These are phyloP conservation scores for Bedellia somnulentella DNA, from an alignment of 2,888 invertebrate genomes.

Conservation along the genomic window DNA sequence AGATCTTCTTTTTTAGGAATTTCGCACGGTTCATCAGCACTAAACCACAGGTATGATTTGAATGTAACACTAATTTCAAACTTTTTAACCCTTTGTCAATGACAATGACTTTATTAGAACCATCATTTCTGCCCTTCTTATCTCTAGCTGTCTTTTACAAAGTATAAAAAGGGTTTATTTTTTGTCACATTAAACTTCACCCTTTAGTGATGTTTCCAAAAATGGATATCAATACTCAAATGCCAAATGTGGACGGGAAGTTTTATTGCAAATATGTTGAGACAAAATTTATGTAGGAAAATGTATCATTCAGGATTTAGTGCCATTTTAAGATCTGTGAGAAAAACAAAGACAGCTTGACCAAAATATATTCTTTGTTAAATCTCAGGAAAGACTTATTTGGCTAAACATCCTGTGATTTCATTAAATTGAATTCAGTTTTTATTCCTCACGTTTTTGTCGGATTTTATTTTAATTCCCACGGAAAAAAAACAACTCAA, in stretches of 20 bases:
- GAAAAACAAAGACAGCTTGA: no score
- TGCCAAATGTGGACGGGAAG: not conserved
- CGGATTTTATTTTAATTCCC: no score
- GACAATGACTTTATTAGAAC: conserved; percentile 24
- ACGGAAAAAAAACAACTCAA: no score
- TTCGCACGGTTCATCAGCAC: conserved; percentile 59
- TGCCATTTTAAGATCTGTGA: not conserved
- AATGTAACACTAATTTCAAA: conserved; percentile 48
- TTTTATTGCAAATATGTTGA: not conserved
- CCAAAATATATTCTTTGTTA: no score
- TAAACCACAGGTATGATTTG: conserved; percentile 39
- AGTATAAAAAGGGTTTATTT: conserved; percentile 35
- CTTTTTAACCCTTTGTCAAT: conserved; percentile 32
- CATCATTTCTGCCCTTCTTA: conserved; percentile 29
- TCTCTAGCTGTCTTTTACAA: conserved; percentile 36
- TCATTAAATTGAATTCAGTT: no score
- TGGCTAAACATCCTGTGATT: no score
- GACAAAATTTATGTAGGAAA: not conserved
- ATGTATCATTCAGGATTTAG: not conserved
- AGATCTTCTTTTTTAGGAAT: conserved; percentile 24
- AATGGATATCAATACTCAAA: no score
- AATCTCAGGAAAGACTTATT: no score
- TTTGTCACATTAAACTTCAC: conserved; percentile 11
- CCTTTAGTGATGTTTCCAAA: not conserved
- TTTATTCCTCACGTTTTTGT: no score